Base-by-base conservation (phyloP, 2,113 vertebrate genomes). In the Glareola pratincola region DNA sequence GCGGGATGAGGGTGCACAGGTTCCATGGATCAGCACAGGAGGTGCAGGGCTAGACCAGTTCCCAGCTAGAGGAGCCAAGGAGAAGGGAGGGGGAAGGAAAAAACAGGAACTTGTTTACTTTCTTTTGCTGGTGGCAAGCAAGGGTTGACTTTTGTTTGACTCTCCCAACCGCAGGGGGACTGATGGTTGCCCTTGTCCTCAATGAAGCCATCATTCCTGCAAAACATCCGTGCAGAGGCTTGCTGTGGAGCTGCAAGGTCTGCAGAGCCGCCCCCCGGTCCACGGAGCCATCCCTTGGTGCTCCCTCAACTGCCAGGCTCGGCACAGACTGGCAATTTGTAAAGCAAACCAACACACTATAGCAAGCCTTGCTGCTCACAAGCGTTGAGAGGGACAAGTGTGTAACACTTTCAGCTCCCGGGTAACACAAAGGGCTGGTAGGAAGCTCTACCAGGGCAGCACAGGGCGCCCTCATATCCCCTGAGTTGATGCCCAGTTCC, bases 341-440 rank as follows among this genome's bases (percentile, higher is more conserved):
- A 14, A n/a, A n/a, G 72, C 29, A 69, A 74, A 30, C 8, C 4
- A 8, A 21, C 1, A 1, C 4, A 1, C 6, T 30, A 0, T 2
- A 54, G 63, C 57, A 54, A 90, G 29, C 50, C 30, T 24, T 4
- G 24, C 39, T 54, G 43, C 29, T 57, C 41, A 8, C 29, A 17
- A 30, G 48, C 22, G 10, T 12, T 18, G 8, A 24, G 15, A 62
- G 36, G 43, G 32, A 68, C 37, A 45, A 29, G 24, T 0, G 29
- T 5, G 59, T n/a, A n/a, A 75, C 23, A 1, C 32, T 34, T 68
- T 26, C 59, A 82, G n/a, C 21, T 29, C 51, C 51, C 45, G 19
- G 10, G 13, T 30, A 75, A 62, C 56, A 71, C 21, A 10, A 39
- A 45, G 41, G 45, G 5, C 47, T 34, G 20, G 5, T 2, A 51